Evolutionary conservation across 2,888 invertebrate genomes (phyloP).

Genomic region (Acrobasis suavella): DNA sequence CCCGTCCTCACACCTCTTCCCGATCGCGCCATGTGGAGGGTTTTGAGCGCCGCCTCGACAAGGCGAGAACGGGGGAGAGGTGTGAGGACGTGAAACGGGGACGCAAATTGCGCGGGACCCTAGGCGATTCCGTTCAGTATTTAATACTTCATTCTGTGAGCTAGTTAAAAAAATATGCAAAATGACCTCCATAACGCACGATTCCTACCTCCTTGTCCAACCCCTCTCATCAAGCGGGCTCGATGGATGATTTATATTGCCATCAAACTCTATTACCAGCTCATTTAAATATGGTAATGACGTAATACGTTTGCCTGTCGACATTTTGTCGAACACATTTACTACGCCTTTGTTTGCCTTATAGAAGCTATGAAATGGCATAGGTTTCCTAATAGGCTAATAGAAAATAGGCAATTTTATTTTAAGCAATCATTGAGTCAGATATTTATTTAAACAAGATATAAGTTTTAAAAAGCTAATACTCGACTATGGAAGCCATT

Average conservation of each 20-base stretch:
- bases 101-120: too few species aligned
- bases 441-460: neutral
- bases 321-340: neutral
- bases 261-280: conserved; percentile 2
- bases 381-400: neutral
- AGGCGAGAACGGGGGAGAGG: too few species aligned
- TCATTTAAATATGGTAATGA: conserved; percentile 11
- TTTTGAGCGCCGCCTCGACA: too few species aligned
- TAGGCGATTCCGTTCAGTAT: too few species aligned
- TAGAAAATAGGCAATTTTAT: neutral
- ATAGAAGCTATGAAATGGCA: neutral
- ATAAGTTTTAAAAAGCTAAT: too few species aligned
- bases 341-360: neutral
- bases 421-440: neutral
- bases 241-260: neutral
- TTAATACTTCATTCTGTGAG: too few species aligned
- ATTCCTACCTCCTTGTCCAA: neutral
- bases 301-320: neutral
- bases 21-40: too few species aligned
- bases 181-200: neutral
- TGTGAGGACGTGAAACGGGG: too few species aligned
- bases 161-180: too few species aligned
- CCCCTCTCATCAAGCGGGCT: conserved; percentile 1
- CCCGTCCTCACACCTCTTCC: too few species aligned
- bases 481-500: too few species aligned